These are phyloP conservation scores for Lasioglossum zephyrum DNA, from an alignment of 2,888 invertebrate species.

Conservation along the genomic window DNA sequence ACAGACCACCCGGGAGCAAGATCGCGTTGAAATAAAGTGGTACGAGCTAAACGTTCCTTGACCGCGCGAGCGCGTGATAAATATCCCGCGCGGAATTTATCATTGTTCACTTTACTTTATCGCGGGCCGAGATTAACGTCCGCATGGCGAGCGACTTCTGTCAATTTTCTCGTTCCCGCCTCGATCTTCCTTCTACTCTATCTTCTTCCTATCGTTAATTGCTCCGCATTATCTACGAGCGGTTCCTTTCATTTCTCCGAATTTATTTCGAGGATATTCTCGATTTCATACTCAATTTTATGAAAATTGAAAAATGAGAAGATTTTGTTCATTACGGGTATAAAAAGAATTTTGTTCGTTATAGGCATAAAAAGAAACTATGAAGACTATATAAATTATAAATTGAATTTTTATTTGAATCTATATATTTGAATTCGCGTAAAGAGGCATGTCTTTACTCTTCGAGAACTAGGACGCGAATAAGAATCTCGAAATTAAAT, in stretches of 20 bases:
- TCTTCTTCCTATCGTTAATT: background rate
- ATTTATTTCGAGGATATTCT: background rate
- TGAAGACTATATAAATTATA: no score
- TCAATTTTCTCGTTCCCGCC: constrained; percentile 42
- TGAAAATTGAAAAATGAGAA: background rate
- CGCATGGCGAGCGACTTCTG: constrained; percentile 47
- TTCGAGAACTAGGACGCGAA: no score
- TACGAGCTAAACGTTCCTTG: constrained; percentile 77
- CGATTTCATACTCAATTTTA: background rate
- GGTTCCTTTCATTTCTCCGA: background rate
- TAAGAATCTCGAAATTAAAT: no score
- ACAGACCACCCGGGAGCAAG: constrained; percentile 75
- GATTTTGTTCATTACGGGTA: no score
- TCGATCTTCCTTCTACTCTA: background rate
- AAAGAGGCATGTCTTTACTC: no score
- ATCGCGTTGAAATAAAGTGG: constrained; percentile 73
- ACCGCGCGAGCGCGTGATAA: constrained; percentile 64
- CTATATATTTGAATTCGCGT: no score
- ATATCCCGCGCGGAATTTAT: constrained; percentile 65
- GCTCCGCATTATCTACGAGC: background rate
- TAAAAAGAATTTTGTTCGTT: no score
- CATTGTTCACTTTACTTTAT: constrained; percentile 65
- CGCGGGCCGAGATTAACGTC: constrained; percentile 57
- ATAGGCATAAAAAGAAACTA: no score
- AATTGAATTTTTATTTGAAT: no score